phyloP scores from a whole-genome alignment of 92 coral and sea anemone genomes.

The Actinernus sp. region DNA sequence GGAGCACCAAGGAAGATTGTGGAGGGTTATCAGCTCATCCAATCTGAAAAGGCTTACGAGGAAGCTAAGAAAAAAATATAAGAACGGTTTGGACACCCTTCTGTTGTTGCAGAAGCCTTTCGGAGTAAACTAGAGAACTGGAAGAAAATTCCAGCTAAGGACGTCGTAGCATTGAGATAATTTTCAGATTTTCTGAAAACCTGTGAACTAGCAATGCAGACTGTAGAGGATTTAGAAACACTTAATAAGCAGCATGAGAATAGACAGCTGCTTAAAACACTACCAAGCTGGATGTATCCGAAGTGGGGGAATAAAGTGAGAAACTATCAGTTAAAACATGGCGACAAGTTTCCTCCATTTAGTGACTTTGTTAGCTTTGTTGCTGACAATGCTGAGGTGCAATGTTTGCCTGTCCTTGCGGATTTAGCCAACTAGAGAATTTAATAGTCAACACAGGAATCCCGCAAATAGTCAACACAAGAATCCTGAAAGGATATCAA shows the following conservation, averaged over 20 bases:
- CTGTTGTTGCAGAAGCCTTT: slow-evolving; percentile 52
- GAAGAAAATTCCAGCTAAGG: slow-evolving; percentile 42
- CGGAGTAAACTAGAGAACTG: slow-evolving; percentile 53
- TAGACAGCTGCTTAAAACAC: slow-evolving; percentile 29
- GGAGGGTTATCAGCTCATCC: slow-evolving; percentile 57
- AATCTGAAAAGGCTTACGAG: slow-evolving; percentile 35
- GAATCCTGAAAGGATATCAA: too few relatives aligned
- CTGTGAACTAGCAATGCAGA: slow-evolving; percentile 49
- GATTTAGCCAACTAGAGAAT: too few relatives aligned
- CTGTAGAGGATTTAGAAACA: slow-evolving; percentile 49
- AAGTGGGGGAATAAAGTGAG: slow-evolving; percentile 38
- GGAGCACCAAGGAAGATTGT: slow-evolving; percentile 46
- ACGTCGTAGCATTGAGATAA: slow-evolving; percentile 50
- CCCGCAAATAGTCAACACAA: too few relatives aligned
- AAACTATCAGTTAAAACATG: slow-evolving; percentile 23
- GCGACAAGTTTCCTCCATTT: slow-evolving; percentile 29
- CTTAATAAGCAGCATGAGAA: slow-evolving; percentile 55
- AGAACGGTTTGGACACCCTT: slow-evolving; percentile 65
- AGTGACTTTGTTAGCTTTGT: slow-evolving; percentile 25
- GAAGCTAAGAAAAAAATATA: slow-evolving; percentile 47
- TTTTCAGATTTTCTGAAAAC: slow-evolving; percentile 48
- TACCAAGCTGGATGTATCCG: slow-evolving; percentile 35
- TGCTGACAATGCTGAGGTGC: slow-evolving; percentile 32
- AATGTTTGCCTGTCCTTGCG: slow-evolving; percentile 49
- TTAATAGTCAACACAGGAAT: too few relatives aligned